Conservation (phyloP, 2,888 invertebrate genomes). For the Heteromyza rotundicornis region DNA sequence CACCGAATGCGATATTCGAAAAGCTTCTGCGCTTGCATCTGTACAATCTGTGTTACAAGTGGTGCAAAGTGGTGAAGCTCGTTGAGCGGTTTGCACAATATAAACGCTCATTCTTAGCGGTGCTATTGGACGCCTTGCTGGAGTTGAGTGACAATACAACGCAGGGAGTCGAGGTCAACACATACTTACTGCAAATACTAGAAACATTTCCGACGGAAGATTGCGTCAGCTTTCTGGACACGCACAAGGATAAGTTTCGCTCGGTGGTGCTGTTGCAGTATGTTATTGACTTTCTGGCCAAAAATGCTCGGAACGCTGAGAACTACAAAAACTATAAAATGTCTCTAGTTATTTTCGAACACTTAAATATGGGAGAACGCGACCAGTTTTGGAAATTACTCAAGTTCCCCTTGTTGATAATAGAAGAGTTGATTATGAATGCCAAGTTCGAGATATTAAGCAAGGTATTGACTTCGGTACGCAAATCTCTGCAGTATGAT, state of each 20-base stretch:
- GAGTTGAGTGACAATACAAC: conserved; percentile 41
- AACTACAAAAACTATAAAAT: conserved; percentile 69
- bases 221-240: conserved; percentile 69
- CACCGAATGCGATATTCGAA: conserved; percentile 55
- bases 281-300: conserved; percentile 68
- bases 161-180: conserved; percentile 27
- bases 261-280: conserved; percentile 71
- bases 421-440: conserved; percentile 89
- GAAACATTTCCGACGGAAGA: conserved; percentile 67
- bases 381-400: conserved; percentile 70
- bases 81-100: conserved; percentile 44
- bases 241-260: conserved; percentile 69
- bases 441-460: conserved; percentile 74
- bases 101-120: conserved; percentile 54
- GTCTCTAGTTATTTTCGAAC: conserved; percentile 72
- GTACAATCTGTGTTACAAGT: conserved; percentile 70
- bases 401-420: conserved; percentile 74
- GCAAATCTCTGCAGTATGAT: conserved; percentile 50
- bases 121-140: conserved; percentile 46
- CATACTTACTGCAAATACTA: conserved; percentile 66
- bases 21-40: conserved; percentile 47
- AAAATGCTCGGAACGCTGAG: conserved; percentile 42
- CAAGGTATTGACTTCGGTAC: conserved; percentile 68
- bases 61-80: conserved; percentile 69
- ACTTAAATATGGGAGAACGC: conserved; percentile 67